These are phyloP conservation scores for Apamea monoglypha DNA, from an alignment of 2,888 invertebrate genomes.

Conservation along the genomic window DNA sequence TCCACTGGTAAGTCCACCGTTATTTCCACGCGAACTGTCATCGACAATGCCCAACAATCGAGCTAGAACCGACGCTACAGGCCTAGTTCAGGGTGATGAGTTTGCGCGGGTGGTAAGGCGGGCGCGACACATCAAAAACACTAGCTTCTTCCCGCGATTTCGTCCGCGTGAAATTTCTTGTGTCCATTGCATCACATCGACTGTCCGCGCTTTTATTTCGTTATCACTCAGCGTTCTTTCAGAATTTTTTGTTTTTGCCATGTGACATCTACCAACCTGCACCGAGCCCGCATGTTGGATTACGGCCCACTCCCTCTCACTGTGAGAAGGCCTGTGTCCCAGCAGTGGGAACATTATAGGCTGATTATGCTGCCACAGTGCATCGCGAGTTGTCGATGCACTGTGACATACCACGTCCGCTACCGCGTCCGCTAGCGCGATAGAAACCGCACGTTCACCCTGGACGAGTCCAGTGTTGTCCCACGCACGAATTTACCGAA, in stretches of 20 bases:
- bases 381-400: neutral
- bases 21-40: slow-evolving; percentile 57
- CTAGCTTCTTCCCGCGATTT: neutral
- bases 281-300: too few species aligned
- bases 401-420: neutral
- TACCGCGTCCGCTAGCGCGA: neutral
- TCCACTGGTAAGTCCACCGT: slow-evolving; percentile 45
- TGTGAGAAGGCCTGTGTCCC: neutral
- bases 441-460: neutral
- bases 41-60: slow-evolving; percentile 51
- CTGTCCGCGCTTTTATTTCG: neutral
- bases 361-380: neutral
- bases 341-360: too few species aligned
- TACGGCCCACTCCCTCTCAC: neutral
- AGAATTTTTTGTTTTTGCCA: too few species aligned
- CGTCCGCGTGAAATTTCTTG: neutral
- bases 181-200: neutral
- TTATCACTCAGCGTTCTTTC: neutral
- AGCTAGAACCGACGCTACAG: slow-evolving; percentile 21
- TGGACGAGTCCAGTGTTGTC: slow-evolving; percentile 31
- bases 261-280: too few species aligned
- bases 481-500: slow-evolving; percentile 51
- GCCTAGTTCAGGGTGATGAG: neutral
- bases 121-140: neutral
- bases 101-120: neutral